Conservation (phyloP, 2,797 vertebrate species). For the Erpetoichthys calabaricus region DNA sequence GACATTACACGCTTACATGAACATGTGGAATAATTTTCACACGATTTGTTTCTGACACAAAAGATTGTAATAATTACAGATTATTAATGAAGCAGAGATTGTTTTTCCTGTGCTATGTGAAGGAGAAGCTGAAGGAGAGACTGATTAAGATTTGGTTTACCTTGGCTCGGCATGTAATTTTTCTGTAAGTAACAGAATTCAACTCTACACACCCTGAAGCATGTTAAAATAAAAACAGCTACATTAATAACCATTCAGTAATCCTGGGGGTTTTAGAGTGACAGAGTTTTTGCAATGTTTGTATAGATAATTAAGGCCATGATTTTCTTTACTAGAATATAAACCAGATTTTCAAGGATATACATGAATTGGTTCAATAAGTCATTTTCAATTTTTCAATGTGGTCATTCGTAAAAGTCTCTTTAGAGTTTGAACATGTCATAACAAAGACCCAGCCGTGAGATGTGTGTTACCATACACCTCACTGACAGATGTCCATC, state of each 20-base stretch:
- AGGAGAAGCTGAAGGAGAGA: conserved; percentile 11
- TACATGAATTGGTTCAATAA: too few relatives aligned
- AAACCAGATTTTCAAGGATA: too few relatives aligned
- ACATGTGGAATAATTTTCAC: conserved; percentile 1
- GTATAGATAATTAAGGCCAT: neutral
- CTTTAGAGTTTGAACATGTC: too few relatives aligned
- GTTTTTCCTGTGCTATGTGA: conserved; percentile 1
- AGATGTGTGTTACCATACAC: too few relatives aligned
- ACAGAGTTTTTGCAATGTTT: neutral
- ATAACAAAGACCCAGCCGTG: too few relatives aligned
- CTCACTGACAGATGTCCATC: too few relatives aligned
- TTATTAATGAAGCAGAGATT: conserved; percentile 18
- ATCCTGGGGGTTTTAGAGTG: neutral
- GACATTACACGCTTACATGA: too few relatives aligned
- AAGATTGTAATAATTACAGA: conserved; percentile 9
- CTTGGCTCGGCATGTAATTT: conserved; percentile 10
- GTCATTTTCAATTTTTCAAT: too few relatives aligned
- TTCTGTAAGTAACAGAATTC: conserved; percentile 3
- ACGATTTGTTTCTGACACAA: conserved; percentile 18
- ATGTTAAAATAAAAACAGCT: conserved; percentile 1
- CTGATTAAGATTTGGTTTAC: conserved; percentile 15
- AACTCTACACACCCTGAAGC: neutral
- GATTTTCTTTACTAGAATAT: too few relatives aligned
- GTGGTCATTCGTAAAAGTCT: too few relatives aligned
- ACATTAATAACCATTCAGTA: neutral